These are phyloP conservation scores for Ptychochromis oligacanthus DNA, from an alignment of 2,113 vertebrate genomes.

Conservation along the genomic window DNA sequence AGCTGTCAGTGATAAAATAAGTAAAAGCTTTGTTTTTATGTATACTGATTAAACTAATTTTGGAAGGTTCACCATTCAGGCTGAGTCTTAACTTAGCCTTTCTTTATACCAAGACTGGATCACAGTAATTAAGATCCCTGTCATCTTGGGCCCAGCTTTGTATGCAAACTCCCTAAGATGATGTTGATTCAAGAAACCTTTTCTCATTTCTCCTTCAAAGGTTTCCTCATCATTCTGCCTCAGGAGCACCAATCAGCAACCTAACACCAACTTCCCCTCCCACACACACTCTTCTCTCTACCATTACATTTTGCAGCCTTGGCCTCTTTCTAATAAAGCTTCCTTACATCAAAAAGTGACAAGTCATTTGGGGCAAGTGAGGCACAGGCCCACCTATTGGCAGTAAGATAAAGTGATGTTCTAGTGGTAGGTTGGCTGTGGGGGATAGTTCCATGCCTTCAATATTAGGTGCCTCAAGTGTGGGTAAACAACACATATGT, in stretches of 20 bases:
- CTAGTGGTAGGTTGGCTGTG: not conserved
- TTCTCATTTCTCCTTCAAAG: not conserved
- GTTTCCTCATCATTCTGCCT: not conserved
- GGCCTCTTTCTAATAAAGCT: not conserved
- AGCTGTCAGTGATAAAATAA: constrained; percentile 8
- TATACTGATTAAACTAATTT: not conserved
- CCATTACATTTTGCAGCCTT: not conserved
- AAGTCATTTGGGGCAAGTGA: not conserved
- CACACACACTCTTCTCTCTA: not conserved
- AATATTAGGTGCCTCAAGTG: not conserved
- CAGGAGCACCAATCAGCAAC: not conserved
- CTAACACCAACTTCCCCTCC: not conserved
- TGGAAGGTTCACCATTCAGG: not conserved
- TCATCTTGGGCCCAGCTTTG: not conserved
- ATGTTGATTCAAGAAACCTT: constrained; percentile 1
- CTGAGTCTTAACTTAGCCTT: not conserved
- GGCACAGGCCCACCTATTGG: not conserved
- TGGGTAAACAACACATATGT: constrained; percentile 6
- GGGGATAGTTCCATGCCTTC: not conserved
- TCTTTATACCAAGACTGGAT: not conserved
- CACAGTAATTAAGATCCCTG: not conserved
- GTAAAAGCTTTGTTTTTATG: not conserved
- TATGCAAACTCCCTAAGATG: not conserved
- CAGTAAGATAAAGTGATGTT: constrained; percentile 11
- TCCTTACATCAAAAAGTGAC: constrained; percentile 5